Conservation (phyloP, 2,797 vertebrate species). For the Anguilla megastoma region DNA sequence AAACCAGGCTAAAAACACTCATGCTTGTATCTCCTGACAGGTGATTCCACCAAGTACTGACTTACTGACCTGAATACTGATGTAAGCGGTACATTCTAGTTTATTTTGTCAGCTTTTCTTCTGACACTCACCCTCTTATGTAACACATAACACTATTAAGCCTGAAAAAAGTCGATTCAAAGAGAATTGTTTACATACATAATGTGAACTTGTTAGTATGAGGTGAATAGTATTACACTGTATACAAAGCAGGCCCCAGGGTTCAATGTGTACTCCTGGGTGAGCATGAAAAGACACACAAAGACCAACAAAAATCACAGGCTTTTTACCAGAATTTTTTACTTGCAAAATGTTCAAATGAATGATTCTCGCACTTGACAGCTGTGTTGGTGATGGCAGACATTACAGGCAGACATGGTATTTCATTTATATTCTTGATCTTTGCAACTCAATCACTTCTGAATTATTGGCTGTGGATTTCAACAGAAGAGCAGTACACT, state of each 20-base stretch:
- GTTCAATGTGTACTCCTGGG: not conserved
- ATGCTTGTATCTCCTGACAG: too few species aligned
- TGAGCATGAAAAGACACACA: not conserved
- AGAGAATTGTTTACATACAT: not conserved
- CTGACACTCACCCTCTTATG: not conserved
- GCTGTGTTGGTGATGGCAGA: conserved; percentile 22
- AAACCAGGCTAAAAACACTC: too few species aligned
- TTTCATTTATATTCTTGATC: not conserved
- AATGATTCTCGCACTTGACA: not conserved
- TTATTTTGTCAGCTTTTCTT: too few species aligned
- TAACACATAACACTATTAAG: not conserved
- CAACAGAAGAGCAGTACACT: not conserved
- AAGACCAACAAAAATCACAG: conserved; percentile 27
- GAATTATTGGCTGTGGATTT: not conserved
- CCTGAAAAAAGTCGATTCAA: not conserved
- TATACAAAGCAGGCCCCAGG: not conserved
- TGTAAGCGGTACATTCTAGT: not conserved
- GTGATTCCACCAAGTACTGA: not conserved
- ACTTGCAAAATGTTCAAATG: not conserved
- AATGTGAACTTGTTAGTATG: not conserved
- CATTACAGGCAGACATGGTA: not conserved
- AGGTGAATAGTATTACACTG: not conserved
- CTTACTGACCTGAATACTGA: not conserved
- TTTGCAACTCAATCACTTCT: not conserved
- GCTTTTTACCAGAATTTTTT: conserved; percentile 15